Conservation (phyloP, 1,140 invertebrate species). For the Chymomyza costata region DNA sequence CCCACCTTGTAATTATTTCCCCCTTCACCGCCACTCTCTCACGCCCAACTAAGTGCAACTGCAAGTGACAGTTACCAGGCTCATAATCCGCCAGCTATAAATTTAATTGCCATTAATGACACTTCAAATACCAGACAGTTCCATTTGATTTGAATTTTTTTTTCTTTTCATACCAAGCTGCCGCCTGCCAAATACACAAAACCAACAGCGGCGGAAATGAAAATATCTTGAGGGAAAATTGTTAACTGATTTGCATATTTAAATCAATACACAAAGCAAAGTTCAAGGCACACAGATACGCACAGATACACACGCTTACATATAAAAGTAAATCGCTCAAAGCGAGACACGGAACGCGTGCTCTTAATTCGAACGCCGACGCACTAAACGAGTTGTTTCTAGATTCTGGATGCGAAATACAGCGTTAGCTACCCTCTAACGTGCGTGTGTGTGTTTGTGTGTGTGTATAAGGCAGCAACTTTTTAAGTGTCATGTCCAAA, state of each 20-base stretch:
- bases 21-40: no score
- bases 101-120: slow-evolving; percentile 71
- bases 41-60: slow-evolving; percentile 24
- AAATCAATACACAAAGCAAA: slow-evolving; percentile 60
- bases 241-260: slow-evolving; percentile 68
- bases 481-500: slow-evolving; percentile 73
- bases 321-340: slow-evolving; percentile 2
- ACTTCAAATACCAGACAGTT: slow-evolving; percentile 42
- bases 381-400: no score
- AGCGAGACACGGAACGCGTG: slow-evolving; percentile 46
- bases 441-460: slow-evolving; percentile 25
- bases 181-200: slow-evolving; percentile 41
- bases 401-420: no score
- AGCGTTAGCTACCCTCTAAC: neutral
- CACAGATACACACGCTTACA: slow-evolving; percentile 4
- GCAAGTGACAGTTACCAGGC: slow-evolving; percentile 61
- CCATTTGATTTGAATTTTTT: neutral
- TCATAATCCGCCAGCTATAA: slow-evolving; percentile 63
- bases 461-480: slow-evolving; percentile 46
- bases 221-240: slow-evolving; percentile 63
- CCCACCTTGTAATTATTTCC: no score
- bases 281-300: slow-evolving; percentile 12
- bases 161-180: neutral
- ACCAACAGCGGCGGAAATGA: slow-evolving; percentile 47
- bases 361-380: no score